A percentile compares a stretch with the other conserved stretches of the same genome.
phyloP scores from a whole-genome alignment of 2,888 invertebrate genomes.

The Drosophila nigricruria region DNA sequence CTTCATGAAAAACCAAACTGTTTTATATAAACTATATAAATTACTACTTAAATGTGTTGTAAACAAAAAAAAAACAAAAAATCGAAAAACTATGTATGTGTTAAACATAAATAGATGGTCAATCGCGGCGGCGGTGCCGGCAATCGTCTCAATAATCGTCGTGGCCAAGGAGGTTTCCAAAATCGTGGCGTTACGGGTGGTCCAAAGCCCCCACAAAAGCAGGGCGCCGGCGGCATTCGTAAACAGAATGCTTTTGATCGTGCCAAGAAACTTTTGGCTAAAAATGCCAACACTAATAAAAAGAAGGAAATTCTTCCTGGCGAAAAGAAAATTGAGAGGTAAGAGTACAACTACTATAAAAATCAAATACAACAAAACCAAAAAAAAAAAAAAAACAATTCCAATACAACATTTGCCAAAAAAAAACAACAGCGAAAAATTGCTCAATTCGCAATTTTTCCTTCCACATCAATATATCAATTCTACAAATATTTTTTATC shows the following conservation, averaged over 20 bases:
- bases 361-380: constrained; percentile 44
- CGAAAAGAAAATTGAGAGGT: constrained; percentile 86
- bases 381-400: constrained; percentile 43
- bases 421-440: constrained; percentile 39
- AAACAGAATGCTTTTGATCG: constrained; percentile 86
- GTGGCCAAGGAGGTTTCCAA: constrained; percentile 85
- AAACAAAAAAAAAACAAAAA: constrained; percentile 1
- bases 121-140: constrained; percentile 82
- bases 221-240: constrained; percentile 85
- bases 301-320: constrained; percentile 86
- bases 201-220: constrained; percentile 84
- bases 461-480: constrained; percentile 46
- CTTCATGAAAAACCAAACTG: constrained; percentile 21
- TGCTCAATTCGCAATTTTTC: constrained; percentile 54
- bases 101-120: constrained; percentile 79
- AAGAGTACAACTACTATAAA: constrained; percentile 81
- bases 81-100: constrained; percentile 9
- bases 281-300: constrained; percentile 85
- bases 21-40: constrained; percentile 19
- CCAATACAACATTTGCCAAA: constrained; percentile 45
- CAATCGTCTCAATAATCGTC: constrained; percentile 83
- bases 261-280: constrained; percentile 86
- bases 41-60: constrained; percentile 45
- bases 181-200: constrained; percentile 84
- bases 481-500: constrained; percentile 56